Evolutionary conservation across 2,888 invertebrate genomes (phyloP).

Genomic region (Stenodema calcarata): DNA sequence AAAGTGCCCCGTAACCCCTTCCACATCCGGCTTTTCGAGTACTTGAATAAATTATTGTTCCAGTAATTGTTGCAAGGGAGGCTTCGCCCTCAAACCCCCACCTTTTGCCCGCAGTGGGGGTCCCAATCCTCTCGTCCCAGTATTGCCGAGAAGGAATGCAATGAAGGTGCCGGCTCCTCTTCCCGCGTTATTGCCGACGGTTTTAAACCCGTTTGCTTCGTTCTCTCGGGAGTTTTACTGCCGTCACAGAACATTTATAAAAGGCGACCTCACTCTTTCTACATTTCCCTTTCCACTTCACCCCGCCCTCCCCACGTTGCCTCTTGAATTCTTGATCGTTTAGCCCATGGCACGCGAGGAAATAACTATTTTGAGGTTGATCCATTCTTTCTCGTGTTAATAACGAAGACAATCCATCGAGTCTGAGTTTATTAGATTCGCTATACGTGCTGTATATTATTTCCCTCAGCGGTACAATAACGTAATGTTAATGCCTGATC

Average conservation of each 20-base stretch:
- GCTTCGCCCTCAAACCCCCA: neutral
- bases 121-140: neutral
- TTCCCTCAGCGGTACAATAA: no score
- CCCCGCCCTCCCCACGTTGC: neutral
- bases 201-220: conserved; percentile 3
- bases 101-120: neutral
- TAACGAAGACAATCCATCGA: neutral
- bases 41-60: conserved; percentile 20
- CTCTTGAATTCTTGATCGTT: neutral
- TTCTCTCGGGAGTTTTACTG: neutral
- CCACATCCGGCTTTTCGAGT: neutral
- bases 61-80: neutral
- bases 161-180: conserved; percentile 1
- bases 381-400: neutral
- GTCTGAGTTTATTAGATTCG: neutral
- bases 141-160: conserved; percentile 15
- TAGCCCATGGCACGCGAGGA: neutral
- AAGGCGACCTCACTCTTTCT: conserved; percentile 10
- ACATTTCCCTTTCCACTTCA: neutral
- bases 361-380: neutral
- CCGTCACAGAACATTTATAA: conserved; percentile 15
- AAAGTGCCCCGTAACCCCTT: neutral
- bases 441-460: neutral
- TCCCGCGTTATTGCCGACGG: conserved; percentile 13
- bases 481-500: no score